Evolutionary conservation across 35 echinoderm and acorn worm genomes (phyloP).

Genomic region (Apostichopus japonicus): DNA sequence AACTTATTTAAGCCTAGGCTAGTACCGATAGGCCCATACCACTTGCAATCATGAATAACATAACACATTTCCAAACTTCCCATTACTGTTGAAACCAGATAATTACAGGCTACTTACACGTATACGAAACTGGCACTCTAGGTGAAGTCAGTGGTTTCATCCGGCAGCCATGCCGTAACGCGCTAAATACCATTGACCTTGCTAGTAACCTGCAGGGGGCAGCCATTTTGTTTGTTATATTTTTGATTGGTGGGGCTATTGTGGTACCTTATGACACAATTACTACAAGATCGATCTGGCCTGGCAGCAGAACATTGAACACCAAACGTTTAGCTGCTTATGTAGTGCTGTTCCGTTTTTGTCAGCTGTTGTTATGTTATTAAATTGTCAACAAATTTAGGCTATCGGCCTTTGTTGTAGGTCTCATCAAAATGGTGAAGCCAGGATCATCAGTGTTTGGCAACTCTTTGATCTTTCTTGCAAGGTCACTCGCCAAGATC

Average conservation of each 20-base stretch:
- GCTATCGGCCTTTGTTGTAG: too few species aligned
- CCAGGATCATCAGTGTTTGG: constrained; percentile 73
- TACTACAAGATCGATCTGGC: too few species aligned
- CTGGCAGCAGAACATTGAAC: too few species aligned
- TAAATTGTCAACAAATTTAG: too few species aligned
- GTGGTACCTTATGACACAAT: not conserved
- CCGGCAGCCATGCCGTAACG: not conserved
- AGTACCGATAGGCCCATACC: not conserved
- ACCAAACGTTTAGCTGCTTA: too few species aligned
- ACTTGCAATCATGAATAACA: not conserved
- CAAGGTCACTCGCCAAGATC: constrained; percentile 86
- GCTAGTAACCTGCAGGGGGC: not conserved
- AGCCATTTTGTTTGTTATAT: constrained; percentile 4
- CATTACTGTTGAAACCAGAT: too few species aligned
- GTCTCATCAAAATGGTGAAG: constrained; percentile 11
- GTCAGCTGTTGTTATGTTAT: too few species aligned
- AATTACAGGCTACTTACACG: not conserved
- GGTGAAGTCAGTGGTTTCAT: not conserved
- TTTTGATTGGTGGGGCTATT: not conserved
- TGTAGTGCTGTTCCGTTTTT: too few species aligned
- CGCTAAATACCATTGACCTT: not conserved
- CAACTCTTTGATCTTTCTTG: constrained; percentile 80
- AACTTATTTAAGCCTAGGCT: not conserved
- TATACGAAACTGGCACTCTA: not conserved
- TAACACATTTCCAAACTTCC: too few species aligned